phyloP scores from a whole-genome alignment of 2,113 vertebrate species.

The Ibidorhyncha struthersii region DNA sequence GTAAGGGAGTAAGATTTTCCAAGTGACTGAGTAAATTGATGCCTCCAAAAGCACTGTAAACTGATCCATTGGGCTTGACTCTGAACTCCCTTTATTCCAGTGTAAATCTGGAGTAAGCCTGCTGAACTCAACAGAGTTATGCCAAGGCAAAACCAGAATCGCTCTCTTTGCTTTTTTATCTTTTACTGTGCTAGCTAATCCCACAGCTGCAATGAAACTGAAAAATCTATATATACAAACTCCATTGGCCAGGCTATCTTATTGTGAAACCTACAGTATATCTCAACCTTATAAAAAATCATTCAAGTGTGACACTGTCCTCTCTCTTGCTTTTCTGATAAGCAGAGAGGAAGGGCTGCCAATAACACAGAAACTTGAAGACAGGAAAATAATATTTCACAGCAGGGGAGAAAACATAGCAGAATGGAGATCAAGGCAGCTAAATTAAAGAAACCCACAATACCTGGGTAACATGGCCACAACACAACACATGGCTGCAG shows the following conservation, averaged over 20 bases:
- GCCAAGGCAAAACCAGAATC: background rate
- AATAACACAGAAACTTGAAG: background rate
- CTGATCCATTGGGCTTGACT: slow-evolving; percentile 7
- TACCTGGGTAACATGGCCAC: background rate
- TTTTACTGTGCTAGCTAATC: slow-evolving; percentile 5
- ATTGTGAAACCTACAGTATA: slow-evolving; percentile 33
- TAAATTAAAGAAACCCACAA: slow-evolving; percentile 26
- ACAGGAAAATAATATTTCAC: background rate
- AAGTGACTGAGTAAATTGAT: slow-evolving; percentile 34
- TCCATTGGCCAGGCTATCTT: slow-evolving; percentile 23
- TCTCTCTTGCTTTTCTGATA: slow-evolving; percentile 34
- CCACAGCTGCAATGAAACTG: background rate
- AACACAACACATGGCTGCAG: background rate
- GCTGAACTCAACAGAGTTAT: background rate
- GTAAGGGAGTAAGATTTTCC: slow-evolving; percentile 23
- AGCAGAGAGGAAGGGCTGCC: slow-evolving; percentile 8
- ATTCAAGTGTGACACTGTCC: slow-evolving; percentile 16
- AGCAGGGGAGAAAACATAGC: background rate
- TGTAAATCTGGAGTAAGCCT: background rate
- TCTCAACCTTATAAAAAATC: slow-evolving; percentile 44
- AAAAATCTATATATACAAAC: slow-evolving; percentile 36
- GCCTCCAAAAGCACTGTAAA: slow-evolving; percentile 8
- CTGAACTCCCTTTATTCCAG: background rate
- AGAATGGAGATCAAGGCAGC: background rate
- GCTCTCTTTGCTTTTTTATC: background rate